These are phyloP conservation scores for Tapirus indicus DNA, from an alignment of 2,797 vertebrate species.

Conservation along the genomic window DNA sequence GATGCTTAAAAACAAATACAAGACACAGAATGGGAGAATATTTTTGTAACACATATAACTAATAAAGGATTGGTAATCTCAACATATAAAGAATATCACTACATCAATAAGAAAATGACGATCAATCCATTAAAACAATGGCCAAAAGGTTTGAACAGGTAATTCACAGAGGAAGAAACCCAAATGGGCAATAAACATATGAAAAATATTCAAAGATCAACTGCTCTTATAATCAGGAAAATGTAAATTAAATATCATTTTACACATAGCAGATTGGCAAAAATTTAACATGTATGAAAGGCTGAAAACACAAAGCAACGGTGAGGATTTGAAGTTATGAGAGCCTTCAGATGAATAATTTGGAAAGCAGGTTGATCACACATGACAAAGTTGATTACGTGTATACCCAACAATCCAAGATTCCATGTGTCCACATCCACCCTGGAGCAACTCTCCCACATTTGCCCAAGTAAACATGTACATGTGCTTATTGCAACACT, in stretches of 20 bases:
- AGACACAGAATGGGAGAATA: neutral
- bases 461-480: neutral
- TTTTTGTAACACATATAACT: conserved; percentile 19
- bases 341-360: neutral
- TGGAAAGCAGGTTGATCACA: neutral
- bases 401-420: neutral
- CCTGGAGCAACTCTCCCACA: neutral
- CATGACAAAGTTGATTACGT: neutral
- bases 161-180: neutral
- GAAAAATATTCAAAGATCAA: conserved; percentile 28
- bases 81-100: neutral
- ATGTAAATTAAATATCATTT: conserved; percentile 37
- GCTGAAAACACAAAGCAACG: conserved; percentile 12
- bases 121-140: neutral
- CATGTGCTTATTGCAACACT: conserved; percentile 19
- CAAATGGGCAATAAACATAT: neutral
- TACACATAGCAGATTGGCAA: neutral
- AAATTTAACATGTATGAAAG: neutral
- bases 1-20: conserved; percentile 31
- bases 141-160: neutral
- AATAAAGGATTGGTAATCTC: neutral
- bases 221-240: conserved; percentile 1
- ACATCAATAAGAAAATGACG: neutral
- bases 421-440: neutral
- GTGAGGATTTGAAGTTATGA: neutral